Base-by-base conservation (phyloP, 2,888 invertebrate genomes). In the Plebejus argus region DNA sequence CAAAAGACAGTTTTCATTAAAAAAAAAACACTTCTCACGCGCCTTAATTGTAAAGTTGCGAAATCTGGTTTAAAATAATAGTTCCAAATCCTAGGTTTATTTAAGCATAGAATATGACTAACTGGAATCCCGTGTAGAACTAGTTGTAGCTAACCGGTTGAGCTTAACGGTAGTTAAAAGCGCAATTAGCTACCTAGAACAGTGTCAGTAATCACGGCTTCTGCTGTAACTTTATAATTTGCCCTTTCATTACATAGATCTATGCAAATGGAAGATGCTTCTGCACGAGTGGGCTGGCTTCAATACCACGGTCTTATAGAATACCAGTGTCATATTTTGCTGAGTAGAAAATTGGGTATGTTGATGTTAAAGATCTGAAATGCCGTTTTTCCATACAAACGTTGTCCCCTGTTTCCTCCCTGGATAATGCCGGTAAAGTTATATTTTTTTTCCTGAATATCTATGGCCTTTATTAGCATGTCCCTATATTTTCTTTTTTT, bases 141-240 rank as follows among this genome's bases (percentile, higher is more conserved):
- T 33, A 66, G 66, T 33, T 18, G 10, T 45, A 45, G 45, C 20
- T 20, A 58, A 61, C 61, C 61, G 28, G 66, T 66, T 66, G 1
- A 23, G 66, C 28, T 66, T 66, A 66, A 66, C 66, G 66, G 66
- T 28, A 66, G 66, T 15, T 66, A 66, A 66, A 23, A 28, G 15
- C 66, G 18, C 66, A 28, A 66, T 66, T 28, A 66, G 28, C 28
- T 28, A 33, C 28, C 15, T 12, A 66, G 28, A 66, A 66, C 66
- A 28, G 18, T 12, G 28, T 45, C 10, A 45, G 23, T 66, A 33
- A 28, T 66, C 20, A 28, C 61, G 23, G 61, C 7, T 58, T 8
- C 58, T 61, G 1, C 20, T 58, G 58, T 20, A 20, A 58, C 15
- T 58, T 58, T 58, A 58, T 58, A 58, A 58, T 58, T 20, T 58